Evolutionary conservation across 2,113 vertebrate species (phyloP), one percentile per base, ranked within the genome.

Genomic region (Rhynchopsitta pachyrhyncha): DNA sequence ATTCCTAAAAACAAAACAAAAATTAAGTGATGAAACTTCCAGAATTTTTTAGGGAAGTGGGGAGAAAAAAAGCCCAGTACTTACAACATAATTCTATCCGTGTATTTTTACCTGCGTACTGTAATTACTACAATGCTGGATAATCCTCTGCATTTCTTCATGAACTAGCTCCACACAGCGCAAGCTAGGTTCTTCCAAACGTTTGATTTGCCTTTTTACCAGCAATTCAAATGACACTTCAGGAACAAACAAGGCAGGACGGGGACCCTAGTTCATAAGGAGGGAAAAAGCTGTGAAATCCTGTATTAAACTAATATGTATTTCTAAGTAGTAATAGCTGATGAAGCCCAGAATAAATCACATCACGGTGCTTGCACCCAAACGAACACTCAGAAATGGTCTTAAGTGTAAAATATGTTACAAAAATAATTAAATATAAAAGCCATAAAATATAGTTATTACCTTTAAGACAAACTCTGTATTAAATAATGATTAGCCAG

Each of bases 121-220:
- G 96, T 99, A 99, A 97, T 99, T 99, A 96, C 99, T 99, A 97
- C 99, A 99, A 47, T 99, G 99, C 90, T 99, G 99, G 93, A 99
- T 99, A 92, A 99, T 99, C 96, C 99, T 98, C 93, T 99, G 99
- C 99, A 99, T 99, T 97, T 99, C 99, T 93, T 99, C 99, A 10
- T 99, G 99, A 77, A 99, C 99, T 57, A 99, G 98, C 93, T 99
- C 99, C 93, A 99, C 99, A 44, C 99, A 99, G 66, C 99, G 99
- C 80, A 99, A 97, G 84, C 99, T 99, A 11, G 99, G 99, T 63
- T 99, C 99, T 95, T 99, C 99, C 91, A 99, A 97, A 76, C 99
- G 99, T 93, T 99, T 99, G 81, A 99, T 98, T 95, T 99, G 99
- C 93, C 99, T 98, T 97, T 99, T 99, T 74, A 99, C 99, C 77